Evolutionary conservation across 2,888 invertebrate genomes (phyloP), one percentile per base, ranked within the genome.

Genomic region (Ichneumoninae sp.): DNA sequence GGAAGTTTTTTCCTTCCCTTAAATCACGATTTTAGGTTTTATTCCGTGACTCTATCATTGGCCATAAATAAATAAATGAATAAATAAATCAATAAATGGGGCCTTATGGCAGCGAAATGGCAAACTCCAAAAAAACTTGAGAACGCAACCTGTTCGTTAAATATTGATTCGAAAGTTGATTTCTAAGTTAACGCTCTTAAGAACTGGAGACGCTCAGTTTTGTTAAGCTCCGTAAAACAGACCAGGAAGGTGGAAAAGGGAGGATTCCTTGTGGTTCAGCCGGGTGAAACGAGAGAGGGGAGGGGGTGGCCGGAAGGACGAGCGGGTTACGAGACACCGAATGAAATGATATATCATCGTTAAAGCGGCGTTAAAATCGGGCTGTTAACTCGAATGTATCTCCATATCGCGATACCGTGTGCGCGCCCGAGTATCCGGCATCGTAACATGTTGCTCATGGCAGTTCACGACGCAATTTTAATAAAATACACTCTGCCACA

Each of bases 341-440:
- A 84, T 77, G 78, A 84, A 86, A 84, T 80, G 81, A 54, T 50
- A 71, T 73, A 71, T 69, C 70, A 70, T 83, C 84, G 86, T 86
- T 86, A 83, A 84, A 86, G 47, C 57, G 54, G 52, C 80, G 54
- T 73, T 84, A 84, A 87, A 86, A 86, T 84, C 81, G 63, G 74
- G 33, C 74, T 36, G 83, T 86, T 70, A 85, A 76, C 83, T 54
- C 47, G 19, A 26, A 81, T 80, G 57, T 71, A 33, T 84, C 16
- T 40, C 50, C 63, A 50, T 68, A 71, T 60, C 40, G 33, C 13
- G 54, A 78, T 79, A 57, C 16, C 47, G 36, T 69, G 73, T 60
- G 47, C 30, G 33, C 2, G 68, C 47, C 52, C 40, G 52, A 44
- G 47, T 80, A 73, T 83, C 26, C 69, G 70, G 75, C 71, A 60